Base-by-base conservation (phyloP, 2,888 invertebrate genomes). In the Xestia sexstrigata region DNA sequence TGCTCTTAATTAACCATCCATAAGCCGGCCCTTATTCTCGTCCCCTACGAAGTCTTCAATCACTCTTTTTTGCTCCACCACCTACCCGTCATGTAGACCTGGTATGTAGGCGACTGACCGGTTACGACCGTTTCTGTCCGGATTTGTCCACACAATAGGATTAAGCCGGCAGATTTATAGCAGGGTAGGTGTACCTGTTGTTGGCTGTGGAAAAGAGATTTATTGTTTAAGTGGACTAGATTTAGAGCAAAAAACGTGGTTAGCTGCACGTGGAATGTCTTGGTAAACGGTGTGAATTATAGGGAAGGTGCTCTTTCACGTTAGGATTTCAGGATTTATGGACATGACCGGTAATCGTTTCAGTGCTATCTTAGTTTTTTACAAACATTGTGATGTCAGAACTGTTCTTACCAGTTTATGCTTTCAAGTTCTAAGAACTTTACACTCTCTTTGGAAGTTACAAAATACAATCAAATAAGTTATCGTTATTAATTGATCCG, bases 21-120 rank as follows among this genome's bases (percentile, higher is more conserved):
- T 13, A 82, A 60, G 11, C 11, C 8, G 49, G 3, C 26, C 49
- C 15, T 6, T 20, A 30, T 13, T 55, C 66, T 60, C 55, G 45
- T 47, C 30, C 49, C 68, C 8, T 45, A 39, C n/a, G 17, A 72
- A 71, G 62, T 55, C 26, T 55, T 62, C 35, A 73, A 70, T 70
- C 55, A 58, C 62, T 52, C 42, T 58, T 72, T 71, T 72, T 71
- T 39, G 35, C 35, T 26, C 49, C n/a, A 65, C 26, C 66, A 66
- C 58, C 55, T 70, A 58, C 52, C 62, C 65, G 2, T 60, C 74
- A 75, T 76, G 69, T 66, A 72, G 76, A 60, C 75, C 69, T 74
- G 65, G 68, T 81, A 88, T 75, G 76, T 78, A 81, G 88, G 87
- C 85, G 76, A 81, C 30, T 87, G 87, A 87, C 87, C 87, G 74